Evolutionary conservation across 2,888 invertebrate genomes (phyloP).

Genomic region (Xestia sexstrigata): DNA sequence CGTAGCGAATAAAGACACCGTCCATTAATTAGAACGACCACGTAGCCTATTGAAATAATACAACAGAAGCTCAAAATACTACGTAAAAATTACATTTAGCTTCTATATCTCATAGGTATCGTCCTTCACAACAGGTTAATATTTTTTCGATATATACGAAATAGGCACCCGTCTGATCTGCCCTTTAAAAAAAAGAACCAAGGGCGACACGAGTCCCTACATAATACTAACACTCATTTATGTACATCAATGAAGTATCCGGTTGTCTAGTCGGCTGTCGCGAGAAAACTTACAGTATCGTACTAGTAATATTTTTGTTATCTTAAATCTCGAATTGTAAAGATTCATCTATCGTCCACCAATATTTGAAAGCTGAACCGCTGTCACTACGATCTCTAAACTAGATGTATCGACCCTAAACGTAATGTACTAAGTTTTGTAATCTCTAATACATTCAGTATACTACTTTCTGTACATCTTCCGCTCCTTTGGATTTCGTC

Average conservation of each 20-base stretch:
- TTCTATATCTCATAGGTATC: conserved; percentile 87
- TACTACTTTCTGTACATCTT: conserved; percentile 79
- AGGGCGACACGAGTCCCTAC: conserved; percentile 77
- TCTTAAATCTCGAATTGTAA: conserved; percentile 83
- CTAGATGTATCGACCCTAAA: conserved; percentile 84
- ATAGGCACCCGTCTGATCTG: conserved; percentile 77
- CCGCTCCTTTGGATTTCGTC: conserved; percentile 55
- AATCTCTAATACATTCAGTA: conserved; percentile 82
- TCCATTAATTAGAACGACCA: conserved; percentile 68
- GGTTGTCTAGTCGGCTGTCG: conserved; percentile 76
- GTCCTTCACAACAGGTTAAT: conserved; percentile 88
- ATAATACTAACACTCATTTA: conserved; percentile 85
- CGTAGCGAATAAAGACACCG: conserved; percentile 70
- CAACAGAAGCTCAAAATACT: conserved; percentile 76
- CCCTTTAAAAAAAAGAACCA: conserved; percentile 74
- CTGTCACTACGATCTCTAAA: conserved; percentile 83
- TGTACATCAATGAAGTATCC: conserved; percentile 83
- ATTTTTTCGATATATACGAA: conserved; percentile 76
- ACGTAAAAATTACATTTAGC: conserved; percentile 83
- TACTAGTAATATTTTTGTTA: conserved; percentile 77
- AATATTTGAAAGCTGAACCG: conserved; percentile 91
- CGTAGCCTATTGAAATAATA: conserved; percentile 73
- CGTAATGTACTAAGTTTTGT: conserved; percentile 81
- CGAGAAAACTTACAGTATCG: conserved; percentile 76
- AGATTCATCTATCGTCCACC: conserved; percentile 84